Evolutionary conservation across 64 coral and sea anemone genomes (phyloP), one percentile per base, ranked within the genome.

Genomic region (Stylophora pistillata): DNA sequence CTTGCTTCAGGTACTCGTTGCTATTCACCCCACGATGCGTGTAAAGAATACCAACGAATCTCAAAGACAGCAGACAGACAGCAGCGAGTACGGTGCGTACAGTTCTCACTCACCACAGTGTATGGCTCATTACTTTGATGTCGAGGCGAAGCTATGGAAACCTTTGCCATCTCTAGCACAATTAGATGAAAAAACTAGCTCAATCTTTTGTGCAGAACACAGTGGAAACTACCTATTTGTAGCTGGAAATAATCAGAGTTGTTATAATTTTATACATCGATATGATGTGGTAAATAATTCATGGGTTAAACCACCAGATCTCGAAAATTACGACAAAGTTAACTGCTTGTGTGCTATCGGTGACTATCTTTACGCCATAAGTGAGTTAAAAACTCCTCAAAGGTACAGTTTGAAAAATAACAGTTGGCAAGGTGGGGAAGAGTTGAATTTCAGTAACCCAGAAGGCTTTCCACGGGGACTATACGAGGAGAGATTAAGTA

Each of bases 241-340:
- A 18, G 13, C 55, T 61, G 78, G 56, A 17, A 1, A 33, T 0
- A 58, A 2, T 3, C 1, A 20, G 14, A 17, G 13, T 74, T 13
- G 14, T 13, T 15, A 37, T 15, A 37, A 6, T 32, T 5, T 30
- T 33, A 29, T 60, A 33, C 30, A 61, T 28, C 58, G 78, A 61
- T 80, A 80, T 61, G 78, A 80, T 30, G 12, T 80, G 32, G 78
- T 30, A 58, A 80, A 28, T 34, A 62, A 80, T 27, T 14, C 15
- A 11, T 80, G 78, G 78, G 21, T 15, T 27, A n/a, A 27, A 29
- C 53, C 56, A 6, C 26, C 56, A 21, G 15, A 15, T 21, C 56
- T 34, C 56, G 26, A 80, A 12, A 20, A 15, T 18, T 21, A 64
- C 15, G 0, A 64, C 16, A 0, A 64, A 56, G 33, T 58, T 4